phyloP scores from a whole-genome alignment of 2,888 invertebrate genomes.

The Blera fallax region DNA sequence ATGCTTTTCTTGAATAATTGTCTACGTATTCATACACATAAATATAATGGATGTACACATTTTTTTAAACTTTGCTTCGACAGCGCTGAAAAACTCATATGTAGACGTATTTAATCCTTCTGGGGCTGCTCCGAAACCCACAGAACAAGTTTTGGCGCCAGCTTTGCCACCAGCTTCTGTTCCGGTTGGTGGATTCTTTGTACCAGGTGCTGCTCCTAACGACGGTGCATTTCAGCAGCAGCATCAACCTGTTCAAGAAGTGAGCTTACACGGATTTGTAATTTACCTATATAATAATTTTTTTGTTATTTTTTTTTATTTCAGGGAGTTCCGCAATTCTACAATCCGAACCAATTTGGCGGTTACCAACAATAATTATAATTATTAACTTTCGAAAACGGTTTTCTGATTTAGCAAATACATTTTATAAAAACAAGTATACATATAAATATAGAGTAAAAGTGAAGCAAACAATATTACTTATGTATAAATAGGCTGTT shows the following conservation, averaged over 20 bases:
- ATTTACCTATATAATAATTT: background rate
- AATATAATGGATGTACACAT: too few species aligned
- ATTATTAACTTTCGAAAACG: background rate
- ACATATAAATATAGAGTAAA: constrained; percentile 25
- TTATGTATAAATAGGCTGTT: constrained; percentile 42
- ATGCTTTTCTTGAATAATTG: too few species aligned
- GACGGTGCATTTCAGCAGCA: constrained; percentile 73
- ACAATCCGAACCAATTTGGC: constrained; percentile 75
- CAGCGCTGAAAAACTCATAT: constrained; percentile 92
- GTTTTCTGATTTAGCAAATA: constrained; percentile 15
- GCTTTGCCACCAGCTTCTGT: constrained; percentile 79
- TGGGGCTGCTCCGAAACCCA: constrained; percentile 81
- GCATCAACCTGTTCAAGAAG: constrained; percentile 73
- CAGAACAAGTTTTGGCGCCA: constrained; percentile 80
- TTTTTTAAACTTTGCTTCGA: background rate
- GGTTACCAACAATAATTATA: constrained; percentile 70
- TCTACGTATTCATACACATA: too few species aligned
- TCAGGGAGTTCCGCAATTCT: constrained; percentile 74
- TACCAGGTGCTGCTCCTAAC: constrained; percentile 76
- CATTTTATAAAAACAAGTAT: background rate
- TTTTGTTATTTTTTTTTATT: constrained; percentile 43
- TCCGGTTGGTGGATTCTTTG: constrained; percentile 80
- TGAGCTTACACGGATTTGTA: constrained; percentile 27
- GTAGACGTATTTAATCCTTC: constrained; percentile 94
- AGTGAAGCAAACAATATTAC: constrained; percentile 25